Percentiles rank a stretch among this genome's conserved stretches.
Evolutionary conservation across 2,797 vertebrate genomes (phyloP).

Genomic region (Thunnus albacares): DNA sequence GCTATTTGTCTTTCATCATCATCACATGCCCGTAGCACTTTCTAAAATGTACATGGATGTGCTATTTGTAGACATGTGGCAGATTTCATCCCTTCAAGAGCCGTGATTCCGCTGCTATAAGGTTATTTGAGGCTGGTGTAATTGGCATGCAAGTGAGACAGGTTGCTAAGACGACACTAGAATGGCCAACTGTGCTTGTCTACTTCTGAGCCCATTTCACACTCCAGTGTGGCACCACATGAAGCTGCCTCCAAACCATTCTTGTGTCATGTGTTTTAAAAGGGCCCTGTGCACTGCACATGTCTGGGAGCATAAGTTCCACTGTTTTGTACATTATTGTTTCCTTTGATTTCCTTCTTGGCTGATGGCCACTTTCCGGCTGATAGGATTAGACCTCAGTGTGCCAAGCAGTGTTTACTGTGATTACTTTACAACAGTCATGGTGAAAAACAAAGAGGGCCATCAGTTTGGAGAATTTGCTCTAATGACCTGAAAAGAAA

Average conservation of each 20-base stretch:
- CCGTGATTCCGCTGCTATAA: constrained; percentile 43
- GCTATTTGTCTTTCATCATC: constrained; percentile 39
- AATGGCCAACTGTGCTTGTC: constrained; percentile 72
- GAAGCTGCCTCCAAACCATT: constrained; percentile 60
- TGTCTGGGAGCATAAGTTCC: constrained; percentile 55
- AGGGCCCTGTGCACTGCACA: constrained; percentile 32
- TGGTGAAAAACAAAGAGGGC: constrained; percentile 65
- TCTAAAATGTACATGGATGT: constrained; percentile 4
- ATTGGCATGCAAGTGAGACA: constrained; percentile 76
- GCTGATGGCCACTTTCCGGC: constrained; percentile 67
- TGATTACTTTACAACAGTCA: constrained; percentile 63
- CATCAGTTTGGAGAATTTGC: constrained; percentile 65
- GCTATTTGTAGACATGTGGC: constrained; percentile 33
- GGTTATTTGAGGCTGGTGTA: constrained; percentile 65
- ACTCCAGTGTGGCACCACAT: constrained; percentile 59
- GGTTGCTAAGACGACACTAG: constrained; percentile 72
- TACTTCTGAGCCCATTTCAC: constrained; percentile 67
- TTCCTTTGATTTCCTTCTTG: constrained; percentile 70
- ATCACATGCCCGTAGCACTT: constrained; percentile 8
- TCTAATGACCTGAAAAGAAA: constrained; percentile 72
- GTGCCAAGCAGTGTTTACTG: constrained; percentile 71
- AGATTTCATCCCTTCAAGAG: constrained; percentile 50
- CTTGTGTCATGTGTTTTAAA: constrained; percentile 51
- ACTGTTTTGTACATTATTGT: constrained; percentile 52
- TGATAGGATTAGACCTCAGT: constrained; percentile 78